A percentile compares a stretch with the other conserved stretches of the same genome.
Conservation (phyloP, 2,888 invertebrate species). For the Chirona hameri region DNA sequence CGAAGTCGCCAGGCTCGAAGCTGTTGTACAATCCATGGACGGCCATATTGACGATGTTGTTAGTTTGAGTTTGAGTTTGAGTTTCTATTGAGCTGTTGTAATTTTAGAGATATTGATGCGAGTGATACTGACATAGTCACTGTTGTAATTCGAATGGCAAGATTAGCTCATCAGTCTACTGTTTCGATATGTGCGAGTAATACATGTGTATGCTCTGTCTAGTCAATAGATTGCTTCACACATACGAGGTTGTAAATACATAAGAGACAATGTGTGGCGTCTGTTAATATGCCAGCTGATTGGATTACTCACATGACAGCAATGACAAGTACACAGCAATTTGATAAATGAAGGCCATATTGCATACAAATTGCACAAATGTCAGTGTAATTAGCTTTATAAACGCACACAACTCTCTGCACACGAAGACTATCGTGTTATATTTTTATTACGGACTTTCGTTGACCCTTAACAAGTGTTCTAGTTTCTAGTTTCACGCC, state of each 20-base stretch:
- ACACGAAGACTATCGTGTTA: too few species aligned
- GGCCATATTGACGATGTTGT: neutral
- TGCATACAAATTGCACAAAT: too few species aligned
- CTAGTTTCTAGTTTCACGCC: too few species aligned
- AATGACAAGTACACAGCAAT: too few species aligned
- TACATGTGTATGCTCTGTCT: constrained; percentile 1
- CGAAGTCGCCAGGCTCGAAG: neutral
- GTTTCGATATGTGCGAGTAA: neutral
- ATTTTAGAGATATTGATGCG: neutral
- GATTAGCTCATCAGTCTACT: neutral
- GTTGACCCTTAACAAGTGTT: too few species aligned
- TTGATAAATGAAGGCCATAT: too few species aligned
- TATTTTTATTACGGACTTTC: too few species aligned
- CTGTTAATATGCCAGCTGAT: too few species aligned
- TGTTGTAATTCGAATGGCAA: neutral
- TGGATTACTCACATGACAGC: too few species aligned
- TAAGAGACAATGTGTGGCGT: neutral
- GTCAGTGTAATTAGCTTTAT: too few species aligned
- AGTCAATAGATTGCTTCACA: constrained; percentile 8
- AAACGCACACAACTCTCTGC: neutral
- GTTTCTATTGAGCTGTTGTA: constrained; percentile 5
- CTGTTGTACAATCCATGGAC: neutral
- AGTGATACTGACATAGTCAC: constrained; percentile 27
- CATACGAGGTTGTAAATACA: neutral
- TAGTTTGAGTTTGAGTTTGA: neutral